These are phyloP conservation scores for Blastobasis adustella DNA, from an alignment of 2,888 invertebrate species.

Conservation along the genomic window DNA sequence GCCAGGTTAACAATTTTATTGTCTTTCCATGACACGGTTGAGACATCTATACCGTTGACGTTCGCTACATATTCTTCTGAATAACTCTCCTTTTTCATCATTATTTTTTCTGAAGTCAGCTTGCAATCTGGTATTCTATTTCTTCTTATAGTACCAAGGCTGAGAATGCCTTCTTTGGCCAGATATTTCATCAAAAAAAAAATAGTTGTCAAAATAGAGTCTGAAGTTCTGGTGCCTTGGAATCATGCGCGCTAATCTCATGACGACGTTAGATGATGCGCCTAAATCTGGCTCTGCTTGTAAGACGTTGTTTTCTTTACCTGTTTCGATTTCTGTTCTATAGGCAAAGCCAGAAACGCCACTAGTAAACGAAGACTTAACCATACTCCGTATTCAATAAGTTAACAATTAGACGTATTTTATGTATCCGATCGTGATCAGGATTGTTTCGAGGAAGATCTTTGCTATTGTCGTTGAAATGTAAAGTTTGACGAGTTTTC, in stretches of 20 bases:
- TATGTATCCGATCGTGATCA: constrained; percentile 15
- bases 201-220: constrained; percentile 28
- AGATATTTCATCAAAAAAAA: constrained; percentile 23
- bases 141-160: constrained; percentile 15
- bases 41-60: constrained; percentile 19
- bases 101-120: constrained; percentile 19
- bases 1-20: constrained; percentile 32
- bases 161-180: constrained; percentile 22
- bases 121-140: constrained; percentile 30
- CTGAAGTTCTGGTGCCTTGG: constrained; percentile 21
- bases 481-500: constrained; percentile 17
- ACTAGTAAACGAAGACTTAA: constrained; percentile 18
- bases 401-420: constrained; percentile 19
- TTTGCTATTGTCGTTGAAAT: constrained; percentile 20
- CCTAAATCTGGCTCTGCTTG: constrained; percentile 22
- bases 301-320: constrained; percentile 18
- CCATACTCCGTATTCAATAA: constrained; percentile 9
- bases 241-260: constrained; percentile 20
- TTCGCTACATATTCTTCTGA: constrained; percentile 11
- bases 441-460: constrained; percentile 4
- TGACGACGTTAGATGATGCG: constrained; percentile 22
- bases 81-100: constrained; percentile 17
- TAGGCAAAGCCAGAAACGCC: constrained; percentile 26
- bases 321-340: constrained; percentile 27
- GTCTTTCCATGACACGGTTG: constrained; percentile 29